phyloP scores from a whole-genome alignment of 2,797 vertebrate species.

The Crypturellus tataupa region DNA sequence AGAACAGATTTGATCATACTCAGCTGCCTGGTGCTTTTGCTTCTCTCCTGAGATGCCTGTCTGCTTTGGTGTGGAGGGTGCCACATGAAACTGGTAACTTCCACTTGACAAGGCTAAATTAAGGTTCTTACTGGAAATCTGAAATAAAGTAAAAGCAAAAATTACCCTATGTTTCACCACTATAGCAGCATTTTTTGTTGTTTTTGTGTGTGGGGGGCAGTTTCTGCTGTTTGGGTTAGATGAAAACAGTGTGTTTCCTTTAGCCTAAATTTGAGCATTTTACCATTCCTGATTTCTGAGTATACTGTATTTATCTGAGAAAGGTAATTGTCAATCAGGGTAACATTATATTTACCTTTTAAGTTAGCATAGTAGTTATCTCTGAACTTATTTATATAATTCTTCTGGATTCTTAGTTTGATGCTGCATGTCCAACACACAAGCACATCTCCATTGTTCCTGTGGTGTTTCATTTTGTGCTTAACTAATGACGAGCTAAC shows the following conservation, averaged over 20 bases:
- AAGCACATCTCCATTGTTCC: background rate
- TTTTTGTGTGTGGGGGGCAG: no score
- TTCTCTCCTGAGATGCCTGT: slow-evolving; percentile 14
- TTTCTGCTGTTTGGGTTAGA: background rate
- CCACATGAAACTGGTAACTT: background rate
- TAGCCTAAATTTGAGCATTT: slow-evolving; percentile 25
- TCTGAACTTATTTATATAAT: background rate
- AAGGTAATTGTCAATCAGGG: background rate
- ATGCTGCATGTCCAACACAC: background rate
- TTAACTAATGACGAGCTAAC: background rate
- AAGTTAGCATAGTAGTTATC: background rate
- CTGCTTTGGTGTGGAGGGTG: slow-evolving; percentile 24
- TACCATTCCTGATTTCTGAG: background rate
- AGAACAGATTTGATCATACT: background rate
- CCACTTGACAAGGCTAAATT: background rate
- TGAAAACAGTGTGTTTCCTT: slow-evolving; percentile 27
- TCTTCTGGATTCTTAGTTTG: background rate
- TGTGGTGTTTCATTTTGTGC: background rate
- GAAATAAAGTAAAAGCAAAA: slow-evolving; percentile 1
- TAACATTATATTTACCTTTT: background rate
- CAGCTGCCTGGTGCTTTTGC: background rate
- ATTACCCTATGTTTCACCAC: slow-evolving; percentile 10
- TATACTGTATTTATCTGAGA: slow-evolving; percentile 5
- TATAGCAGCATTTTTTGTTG: background rate
- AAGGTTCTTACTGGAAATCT: background rate